phyloP scores from a whole-genome alignment of 1,140 invertebrate species.

The Drosophila watanabei region DNA sequence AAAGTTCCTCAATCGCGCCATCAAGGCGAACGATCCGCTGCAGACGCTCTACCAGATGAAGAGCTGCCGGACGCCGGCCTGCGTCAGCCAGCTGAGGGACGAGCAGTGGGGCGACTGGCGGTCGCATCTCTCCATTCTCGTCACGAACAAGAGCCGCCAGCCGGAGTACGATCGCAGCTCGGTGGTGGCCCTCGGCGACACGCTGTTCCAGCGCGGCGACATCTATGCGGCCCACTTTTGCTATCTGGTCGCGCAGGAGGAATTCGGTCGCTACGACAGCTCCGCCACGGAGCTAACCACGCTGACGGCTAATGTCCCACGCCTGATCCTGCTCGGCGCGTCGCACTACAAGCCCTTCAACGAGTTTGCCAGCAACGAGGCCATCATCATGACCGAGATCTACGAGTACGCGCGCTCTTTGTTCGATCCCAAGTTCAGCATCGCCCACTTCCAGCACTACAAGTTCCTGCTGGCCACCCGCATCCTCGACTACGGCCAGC shows the following conservation, averaged over 20 bases:
- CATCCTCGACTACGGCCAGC: slow-evolving; percentile 92
- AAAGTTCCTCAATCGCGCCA: slow-evolving; percentile 93
- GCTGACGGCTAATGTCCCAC: slow-evolving; percentile 72
- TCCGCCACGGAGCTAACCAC: slow-evolving; percentile 69
- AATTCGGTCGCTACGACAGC: slow-evolving; percentile 88
- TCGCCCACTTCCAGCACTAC: slow-evolving; percentile 91
- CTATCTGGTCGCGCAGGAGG: slow-evolving; percentile 94
- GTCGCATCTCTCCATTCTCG: slow-evolving; percentile 97
- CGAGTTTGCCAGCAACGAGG: slow-evolving; percentile 93
- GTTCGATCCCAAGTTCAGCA: slow-evolving; percentile 90
- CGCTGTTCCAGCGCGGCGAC: slow-evolving; percentile 89
- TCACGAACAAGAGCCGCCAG: slow-evolving; percentile 93
- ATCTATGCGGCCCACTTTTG: slow-evolving; percentile 97
- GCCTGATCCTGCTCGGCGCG: slow-evolving; percentile 92
- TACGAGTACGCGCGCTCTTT: slow-evolving; percentile 96
- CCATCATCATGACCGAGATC: slow-evolving; percentile 97
- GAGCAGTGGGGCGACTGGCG: slow-evolving; percentile 98
- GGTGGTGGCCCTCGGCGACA: slow-evolving; percentile 92
- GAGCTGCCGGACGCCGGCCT: slow-evolving; percentile 93
- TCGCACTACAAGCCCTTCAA: slow-evolving; percentile 88
- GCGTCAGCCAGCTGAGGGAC: slow-evolving; percentile 93
- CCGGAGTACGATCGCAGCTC: slow-evolving; percentile 94
- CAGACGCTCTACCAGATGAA: slow-evolving; percentile 97
- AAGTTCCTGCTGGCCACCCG: slow-evolving; percentile 91
- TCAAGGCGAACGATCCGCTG: slow-evolving; percentile 94